These are phyloP conservation scores for Philonicus albiceps DNA, from an alignment of 2,888 invertebrate species.

Conservation along the genomic window DNA sequence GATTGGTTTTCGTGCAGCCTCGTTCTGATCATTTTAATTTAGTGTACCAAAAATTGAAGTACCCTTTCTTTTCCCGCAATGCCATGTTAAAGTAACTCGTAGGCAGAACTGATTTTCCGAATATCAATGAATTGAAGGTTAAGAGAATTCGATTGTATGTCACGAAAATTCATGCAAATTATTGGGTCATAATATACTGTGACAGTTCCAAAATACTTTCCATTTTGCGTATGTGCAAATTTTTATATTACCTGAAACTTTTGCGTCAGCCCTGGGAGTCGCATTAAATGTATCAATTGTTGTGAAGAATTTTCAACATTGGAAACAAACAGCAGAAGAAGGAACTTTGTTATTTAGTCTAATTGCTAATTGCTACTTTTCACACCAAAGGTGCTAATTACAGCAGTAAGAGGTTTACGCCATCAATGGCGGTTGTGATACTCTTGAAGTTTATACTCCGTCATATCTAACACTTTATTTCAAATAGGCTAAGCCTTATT, in stretches of 20 bases:
- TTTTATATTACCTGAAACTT: background rate
- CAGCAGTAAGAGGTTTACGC: background rate
- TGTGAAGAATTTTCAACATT: background rate
- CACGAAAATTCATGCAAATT: background rate
- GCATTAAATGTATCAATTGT: background rate
- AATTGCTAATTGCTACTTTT: background rate
- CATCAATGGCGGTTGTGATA: background rate
- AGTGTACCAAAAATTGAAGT: background rate
- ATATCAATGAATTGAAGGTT: background rate
- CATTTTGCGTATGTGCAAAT: background rate
- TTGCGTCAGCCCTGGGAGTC: background rate
- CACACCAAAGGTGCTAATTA: background rate
- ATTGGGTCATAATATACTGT: background rate
- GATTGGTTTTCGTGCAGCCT: background rate
- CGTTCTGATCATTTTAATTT: background rate
- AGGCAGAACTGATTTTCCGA: background rate
- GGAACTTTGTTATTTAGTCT: background rate
- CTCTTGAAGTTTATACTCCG: background rate
- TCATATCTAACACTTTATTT: no score
- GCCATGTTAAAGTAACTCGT: background rate
- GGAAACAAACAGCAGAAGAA: background rate
- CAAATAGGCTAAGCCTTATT: no score
- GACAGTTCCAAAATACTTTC: background rate
- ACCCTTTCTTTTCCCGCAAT: background rate
- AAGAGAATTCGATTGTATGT: background rate